phyloP scores from a whole-genome alignment of 2,113 vertebrate genomes.

The Solea senegalensis region DNA sequence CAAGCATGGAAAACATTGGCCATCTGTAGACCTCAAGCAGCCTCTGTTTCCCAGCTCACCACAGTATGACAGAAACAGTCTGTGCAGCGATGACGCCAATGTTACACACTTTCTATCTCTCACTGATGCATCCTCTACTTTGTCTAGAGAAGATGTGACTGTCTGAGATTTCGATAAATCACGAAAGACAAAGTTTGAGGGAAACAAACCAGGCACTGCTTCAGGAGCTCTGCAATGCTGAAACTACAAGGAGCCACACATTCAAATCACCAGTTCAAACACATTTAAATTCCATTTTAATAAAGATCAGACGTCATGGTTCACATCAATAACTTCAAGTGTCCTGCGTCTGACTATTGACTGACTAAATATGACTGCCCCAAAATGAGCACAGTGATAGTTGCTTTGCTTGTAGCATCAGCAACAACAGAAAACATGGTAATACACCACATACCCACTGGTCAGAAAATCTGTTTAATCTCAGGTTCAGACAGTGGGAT shows the following conservation, averaged over 20 bases:
- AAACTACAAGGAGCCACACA: constrained; percentile 52
- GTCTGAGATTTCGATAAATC: constrained; percentile 17
- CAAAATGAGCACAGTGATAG: too few relatives aligned
- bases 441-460: too few relatives aligned
- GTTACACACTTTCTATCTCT: constrained; percentile 28
- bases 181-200: constrained; percentile 1
- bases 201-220: constrained; percentile 3
- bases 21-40: constrained; percentile 65
- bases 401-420: too few relatives aligned
- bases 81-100: constrained; percentile 33
- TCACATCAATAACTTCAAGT: too few relatives aligned
- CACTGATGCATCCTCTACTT: not conserved
- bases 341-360: too few relatives aligned
- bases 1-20: constrained; percentile 41
- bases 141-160: constrained; percentile 18
- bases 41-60: constrained; percentile 59
- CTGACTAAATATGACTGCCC: too few relatives aligned
- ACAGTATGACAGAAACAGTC: constrained; percentile 53
- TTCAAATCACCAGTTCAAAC: too few relatives aligned
- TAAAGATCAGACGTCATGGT: too few relatives aligned
- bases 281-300: too few relatives aligned
- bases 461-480: too few relatives aligned
- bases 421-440: too few relatives aligned
- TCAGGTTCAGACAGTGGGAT: too few relatives aligned
- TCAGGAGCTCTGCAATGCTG: constrained; percentile 70